These are phyloP conservation scores for Pyrgus malvae DNA, from an alignment of 2,888 invertebrate genomes.

Conservation along the genomic window DNA sequence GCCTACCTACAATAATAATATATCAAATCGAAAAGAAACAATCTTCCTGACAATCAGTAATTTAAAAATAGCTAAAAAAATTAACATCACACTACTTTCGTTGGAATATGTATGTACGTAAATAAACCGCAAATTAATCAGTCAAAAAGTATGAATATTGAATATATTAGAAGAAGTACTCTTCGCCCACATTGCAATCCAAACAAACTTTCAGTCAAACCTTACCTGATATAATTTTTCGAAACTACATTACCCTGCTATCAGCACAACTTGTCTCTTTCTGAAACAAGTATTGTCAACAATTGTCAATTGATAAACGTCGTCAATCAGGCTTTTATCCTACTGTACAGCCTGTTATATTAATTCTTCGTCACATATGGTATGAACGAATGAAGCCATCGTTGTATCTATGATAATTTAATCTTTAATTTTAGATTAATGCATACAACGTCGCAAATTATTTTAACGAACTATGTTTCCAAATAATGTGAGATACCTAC, in stretches of 20 bases:
- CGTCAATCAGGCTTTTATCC: background rate
- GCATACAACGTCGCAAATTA: too few species aligned
- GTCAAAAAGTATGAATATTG: background rate
- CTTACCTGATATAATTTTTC: constrained; percentile 1
- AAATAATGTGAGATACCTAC: too few species aligned
- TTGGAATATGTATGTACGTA: background rate
- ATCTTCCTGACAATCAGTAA: background rate
- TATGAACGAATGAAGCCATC: too few species aligned
- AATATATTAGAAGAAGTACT: background rate
- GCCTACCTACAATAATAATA: background rate
- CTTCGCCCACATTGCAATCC: constrained; percentile 2
- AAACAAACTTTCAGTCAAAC: constrained; percentile 4
- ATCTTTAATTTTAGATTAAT: too few species aligned
- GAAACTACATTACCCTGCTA: constrained; percentile 41
- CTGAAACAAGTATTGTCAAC: constrained; percentile 41
- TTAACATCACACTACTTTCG: too few species aligned
- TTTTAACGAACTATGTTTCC: too few species aligned
- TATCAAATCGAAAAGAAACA: background rate
- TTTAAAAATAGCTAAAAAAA: too few species aligned
- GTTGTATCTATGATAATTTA: too few species aligned
- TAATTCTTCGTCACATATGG: too few species aligned
- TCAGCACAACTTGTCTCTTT: constrained; percentile 37
- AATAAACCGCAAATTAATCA: background rate
- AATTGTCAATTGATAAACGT: constrained; percentile 32
- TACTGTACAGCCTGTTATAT: constrained; percentile 33